Base-by-base conservation (phyloP, 2,113 vertebrate genomes). In the Marmota flaviventris region DNA sequence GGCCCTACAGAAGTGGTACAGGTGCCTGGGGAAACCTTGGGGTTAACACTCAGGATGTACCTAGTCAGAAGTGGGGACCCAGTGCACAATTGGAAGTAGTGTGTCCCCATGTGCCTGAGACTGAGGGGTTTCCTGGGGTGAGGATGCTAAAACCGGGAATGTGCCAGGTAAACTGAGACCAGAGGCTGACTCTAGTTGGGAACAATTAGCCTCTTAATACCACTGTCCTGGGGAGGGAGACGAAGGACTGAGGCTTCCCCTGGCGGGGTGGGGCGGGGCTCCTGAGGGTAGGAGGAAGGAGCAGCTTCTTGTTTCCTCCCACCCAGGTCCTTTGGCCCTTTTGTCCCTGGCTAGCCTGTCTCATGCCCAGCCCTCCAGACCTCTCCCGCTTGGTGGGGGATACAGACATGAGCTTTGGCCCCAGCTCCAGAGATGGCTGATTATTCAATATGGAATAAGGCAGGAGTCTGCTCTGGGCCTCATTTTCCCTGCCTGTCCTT, bases 401-500 rank as follows among this genome's bases (percentile, higher is more conserved):
- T 18, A 13, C 37, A 76, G 63, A 65, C 3, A 17, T 39, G 34
- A 27, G 13, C 51, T 58, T 61, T 65, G 29, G n/a, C 10, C 17
- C 6, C 48, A 3, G 34, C 8, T 61, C 8, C 29, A 56, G 14
- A 42, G 29, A 25, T 11, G 45, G 29, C 37, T 22, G 0, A 0
- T 25, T 91, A 29, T 84, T 39, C 16, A 20, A 65, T 25, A 73
- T n/a, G 48, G 56, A 48, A 4, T n/a, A 70, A 93, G 37, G 48
- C 16, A 3, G 10, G 34, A n/a, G n/a, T 69, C 77, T 88, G 58
- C 27, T 56, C 77, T 29, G n/a, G 81, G 67, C 51, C 70, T 89
- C 34, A 45, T 86, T 93, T 94, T 84, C 87, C 58, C 92, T 24
- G 13, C 27, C 58, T 90, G 32, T 34, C 48, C 82, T 81, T n/a